A percentile compares a stretch with the other conserved stretches of the same genome.
phyloP scores from a whole-genome alignment of 2,113 vertebrate genomes.

The Agelaius phoeniceus region DNA sequence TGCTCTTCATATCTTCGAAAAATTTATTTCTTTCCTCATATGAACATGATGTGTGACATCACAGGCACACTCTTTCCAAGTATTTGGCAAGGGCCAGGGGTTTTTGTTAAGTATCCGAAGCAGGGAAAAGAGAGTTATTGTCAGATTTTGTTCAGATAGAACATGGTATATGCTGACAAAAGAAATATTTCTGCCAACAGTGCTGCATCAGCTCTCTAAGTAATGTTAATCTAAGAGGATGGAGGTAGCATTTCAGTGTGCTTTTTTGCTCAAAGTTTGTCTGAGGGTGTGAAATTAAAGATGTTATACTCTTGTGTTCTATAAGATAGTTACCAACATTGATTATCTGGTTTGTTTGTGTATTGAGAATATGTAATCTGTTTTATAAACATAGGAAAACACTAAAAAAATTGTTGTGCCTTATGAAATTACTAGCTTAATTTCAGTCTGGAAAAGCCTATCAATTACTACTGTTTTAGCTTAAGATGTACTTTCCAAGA shows the following conservation, averaged over 20 bases:
- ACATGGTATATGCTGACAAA: neutral
- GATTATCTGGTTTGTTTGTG: neutral
- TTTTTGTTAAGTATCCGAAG: neutral
- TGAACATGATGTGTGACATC: neutral
- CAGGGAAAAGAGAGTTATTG: neutral
- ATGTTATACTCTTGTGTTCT: neutral
- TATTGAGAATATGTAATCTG: neutral
- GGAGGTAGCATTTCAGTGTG: neutral
- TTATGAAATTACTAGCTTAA: neutral
- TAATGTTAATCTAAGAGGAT: neutral
- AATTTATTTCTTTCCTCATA: neutral
- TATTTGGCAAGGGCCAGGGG: neutral
- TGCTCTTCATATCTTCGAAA: neutral
- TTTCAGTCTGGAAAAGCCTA: neutral
- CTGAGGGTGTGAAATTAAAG: neutral
- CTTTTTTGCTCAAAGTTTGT: neutral
- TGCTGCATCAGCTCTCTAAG: neutral
- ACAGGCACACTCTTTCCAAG: neutral
- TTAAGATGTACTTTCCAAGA: neutral
- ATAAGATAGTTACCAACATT: neutral
- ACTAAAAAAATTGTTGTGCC: neutral
- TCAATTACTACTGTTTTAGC: neutral
- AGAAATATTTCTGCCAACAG: neutral
- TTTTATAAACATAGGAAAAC: neutral
- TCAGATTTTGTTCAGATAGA: conserved; percentile 28